phyloP scores from a whole-genome alignment of 2,113 vertebrate species.

The Sapayoa aenigma region DNA sequence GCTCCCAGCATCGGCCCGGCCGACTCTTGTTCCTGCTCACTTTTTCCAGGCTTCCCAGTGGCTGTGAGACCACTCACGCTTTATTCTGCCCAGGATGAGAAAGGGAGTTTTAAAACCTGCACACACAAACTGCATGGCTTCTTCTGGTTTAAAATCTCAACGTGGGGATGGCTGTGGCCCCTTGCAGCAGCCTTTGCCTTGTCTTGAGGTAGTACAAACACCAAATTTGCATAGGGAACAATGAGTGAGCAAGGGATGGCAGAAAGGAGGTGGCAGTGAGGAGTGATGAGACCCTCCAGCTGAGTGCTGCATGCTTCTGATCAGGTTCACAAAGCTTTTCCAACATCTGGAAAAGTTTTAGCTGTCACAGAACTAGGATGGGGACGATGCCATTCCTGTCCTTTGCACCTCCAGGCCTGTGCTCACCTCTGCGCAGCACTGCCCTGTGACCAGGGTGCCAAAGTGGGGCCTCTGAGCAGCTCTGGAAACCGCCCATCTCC shows the following conservation, averaged over 20 bases:
- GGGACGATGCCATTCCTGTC: neutral
- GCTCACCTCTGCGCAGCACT: neutral
- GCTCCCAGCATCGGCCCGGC: neutral
- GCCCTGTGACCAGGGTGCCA: neutral
- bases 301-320: neutral
- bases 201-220: neutral
- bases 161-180: fast-evolving
- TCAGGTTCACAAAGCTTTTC: neutral
- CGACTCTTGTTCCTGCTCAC: neutral
- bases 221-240: neutral
- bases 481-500: neutral
- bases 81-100: neutral
- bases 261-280: neutral
- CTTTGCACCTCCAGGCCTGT: neutral
- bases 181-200: neutral
- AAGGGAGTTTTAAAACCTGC: neutral
- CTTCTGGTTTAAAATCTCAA: neutral
- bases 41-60: neutral
- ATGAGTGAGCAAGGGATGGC: neutral
- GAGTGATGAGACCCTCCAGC: neutral
- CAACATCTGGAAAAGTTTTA: neutral
- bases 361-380: neutral
- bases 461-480: neutral
- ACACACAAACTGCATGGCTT: neutral
- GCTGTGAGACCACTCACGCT: neutral